These are phyloP conservation scores for Ephialtes manifestator DNA, from an alignment of 2,888 invertebrate species.

Conservation along the genomic window DNA sequence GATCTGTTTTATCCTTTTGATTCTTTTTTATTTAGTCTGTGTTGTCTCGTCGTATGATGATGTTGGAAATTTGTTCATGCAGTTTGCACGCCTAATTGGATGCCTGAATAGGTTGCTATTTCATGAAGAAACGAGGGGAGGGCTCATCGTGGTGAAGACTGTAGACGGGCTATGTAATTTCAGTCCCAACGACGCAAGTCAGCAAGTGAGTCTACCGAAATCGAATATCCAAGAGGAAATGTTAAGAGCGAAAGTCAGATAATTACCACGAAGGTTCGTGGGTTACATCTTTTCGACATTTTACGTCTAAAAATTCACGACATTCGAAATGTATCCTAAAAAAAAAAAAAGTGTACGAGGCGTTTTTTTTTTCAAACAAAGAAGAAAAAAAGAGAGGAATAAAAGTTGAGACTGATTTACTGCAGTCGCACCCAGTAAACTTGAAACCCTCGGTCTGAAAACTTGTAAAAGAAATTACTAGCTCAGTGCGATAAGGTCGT, in stretches of 20 bases:
- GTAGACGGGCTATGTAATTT: constrained; percentile 76
- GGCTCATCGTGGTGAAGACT: background rate
- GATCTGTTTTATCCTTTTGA: background rate
- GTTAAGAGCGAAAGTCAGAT: constrained; percentile 16
- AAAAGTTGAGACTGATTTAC: constrained; percentile 53
- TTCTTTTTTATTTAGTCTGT: background rate
- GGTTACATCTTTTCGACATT: background rate
- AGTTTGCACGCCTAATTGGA: background rate
- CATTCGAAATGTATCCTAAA: background rate
- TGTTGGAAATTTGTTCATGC: background rate
- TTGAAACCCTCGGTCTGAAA: constrained; percentile 29
- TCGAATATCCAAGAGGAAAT: constrained; percentile 69
- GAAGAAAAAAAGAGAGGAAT: constrained; percentile 32
- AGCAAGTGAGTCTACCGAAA: constrained; percentile 71
- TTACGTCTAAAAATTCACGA: background rate
- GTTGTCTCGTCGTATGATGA: background rate
- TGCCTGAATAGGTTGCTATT: background rate
- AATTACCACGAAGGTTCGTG: constrained; percentile 6
- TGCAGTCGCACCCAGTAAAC: constrained; percentile 47
- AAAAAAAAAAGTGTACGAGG: background rate
- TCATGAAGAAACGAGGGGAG: background rate
- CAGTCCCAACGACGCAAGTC: constrained; percentile 66
- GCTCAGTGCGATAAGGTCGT: constrained; percentile 45
- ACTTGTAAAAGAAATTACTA: constrained; percentile 46
- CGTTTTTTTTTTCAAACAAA: background rate